A percentile compares a stretch with the other conserved stretches of the same genome.
These are phyloP conservation scores for Leptodactylus fuscus DNA, from an alignment of 2,113 vertebrate genomes.

Conservation along the genomic window DNA sequence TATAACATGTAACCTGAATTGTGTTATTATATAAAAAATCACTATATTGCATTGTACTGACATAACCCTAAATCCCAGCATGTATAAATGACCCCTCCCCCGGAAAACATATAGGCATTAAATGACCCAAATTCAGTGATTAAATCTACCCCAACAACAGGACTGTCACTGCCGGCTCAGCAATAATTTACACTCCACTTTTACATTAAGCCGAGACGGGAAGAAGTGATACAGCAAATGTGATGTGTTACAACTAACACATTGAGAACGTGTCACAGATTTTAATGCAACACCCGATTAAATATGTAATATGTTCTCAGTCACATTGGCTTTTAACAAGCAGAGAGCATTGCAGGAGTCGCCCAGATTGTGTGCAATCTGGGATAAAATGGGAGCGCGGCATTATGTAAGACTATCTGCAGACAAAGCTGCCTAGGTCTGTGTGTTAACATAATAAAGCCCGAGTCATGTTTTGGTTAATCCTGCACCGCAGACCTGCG, in stretches of 20 bases:
- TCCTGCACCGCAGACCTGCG: background rate
- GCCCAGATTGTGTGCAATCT: slow-evolving; percentile 26
- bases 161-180: background rate
- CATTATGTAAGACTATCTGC: slow-evolving; percentile 11
- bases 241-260: slow-evolving; percentile 5
- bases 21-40: background rate
- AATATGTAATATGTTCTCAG: slow-evolving; percentile 17
- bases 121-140: background rate
- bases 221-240: background rate
- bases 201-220: background rate
- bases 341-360: slow-evolving; percentile 3
- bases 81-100: no score
- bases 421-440: background rate
- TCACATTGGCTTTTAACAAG: slow-evolving; percentile 1
- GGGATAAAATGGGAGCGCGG: background rate
- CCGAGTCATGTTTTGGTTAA: background rate
- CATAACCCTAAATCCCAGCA: no score
- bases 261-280: background rate
- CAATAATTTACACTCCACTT: background rate
- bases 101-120: no score
- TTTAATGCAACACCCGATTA: background rate
- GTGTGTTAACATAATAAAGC: slow-evolving; percentile 10
- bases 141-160: background rate
- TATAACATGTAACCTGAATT: background rate
- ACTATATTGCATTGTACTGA: no score